Base-by-base conservation (phyloP, 35 echinoderm and acorn worm species). In the Chiridota heheva region DNA sequence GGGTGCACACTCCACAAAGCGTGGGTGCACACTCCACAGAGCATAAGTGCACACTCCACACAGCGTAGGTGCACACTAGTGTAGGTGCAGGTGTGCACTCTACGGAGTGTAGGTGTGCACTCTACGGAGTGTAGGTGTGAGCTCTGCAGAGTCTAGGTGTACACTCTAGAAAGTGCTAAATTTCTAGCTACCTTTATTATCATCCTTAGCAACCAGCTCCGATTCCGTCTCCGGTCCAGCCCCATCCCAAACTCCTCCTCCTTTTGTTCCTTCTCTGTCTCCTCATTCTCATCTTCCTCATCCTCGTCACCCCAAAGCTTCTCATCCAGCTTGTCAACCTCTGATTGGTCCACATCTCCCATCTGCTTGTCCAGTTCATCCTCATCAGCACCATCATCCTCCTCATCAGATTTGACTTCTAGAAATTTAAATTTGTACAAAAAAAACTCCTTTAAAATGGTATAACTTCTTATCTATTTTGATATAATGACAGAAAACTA, bases 261-360 rank as follows among this genome's bases (percentile, higher is more conserved):
- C 67, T 97, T 80, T 57, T 96, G 72, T 17, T 90, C 42, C 36
- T 85, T 72, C 43, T 87, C 69, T 49, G 78, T 84, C 15, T 80
- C 83, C 15, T 82, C 73, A 25, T 88, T 86, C 40, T 88, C 87
- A 24, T 86, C 91, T 40, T 94, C 89, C 5, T 93, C 87, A 35
- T 96, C 87, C 27, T 96, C 82, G 78, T 91, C 88, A 26, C 95
- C 95, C 95, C 95, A 97, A 81, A 98, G 91, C 74, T 85, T 91
- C 63, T 97, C 93, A 72, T 97, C 93, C 42, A 97, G 78, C 65
- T 81, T 98, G n/a, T 97, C 93, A 20, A 80, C 73, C 5, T 91
- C 88, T 40, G 84, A 78, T 44, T 83, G 33, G 42, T 91, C 93
- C 15, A 98, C 85, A 73, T 98, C 95, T 29, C 95, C 95, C 95